phyloP scores from a whole-genome alignment of 2,113 vertebrate species.

The Sturnira hondurensis region DNA sequence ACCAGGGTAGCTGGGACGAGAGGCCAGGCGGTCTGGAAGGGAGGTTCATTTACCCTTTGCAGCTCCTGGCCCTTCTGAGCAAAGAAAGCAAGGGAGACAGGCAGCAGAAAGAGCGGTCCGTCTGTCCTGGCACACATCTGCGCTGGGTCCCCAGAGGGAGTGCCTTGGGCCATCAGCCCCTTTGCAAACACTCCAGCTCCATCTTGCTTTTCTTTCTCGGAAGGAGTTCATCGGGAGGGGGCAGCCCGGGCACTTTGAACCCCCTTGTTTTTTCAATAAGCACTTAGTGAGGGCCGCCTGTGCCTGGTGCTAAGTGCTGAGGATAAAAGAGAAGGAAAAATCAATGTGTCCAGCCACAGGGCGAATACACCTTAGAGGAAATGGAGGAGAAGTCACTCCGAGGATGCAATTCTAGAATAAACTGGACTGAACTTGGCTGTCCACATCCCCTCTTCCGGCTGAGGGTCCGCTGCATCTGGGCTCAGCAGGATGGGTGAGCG shows the following conservation, averaged over 20 bases:
- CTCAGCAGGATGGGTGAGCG: accelerated
- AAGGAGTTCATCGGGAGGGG: accelerated
- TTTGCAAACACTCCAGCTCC: accelerated
- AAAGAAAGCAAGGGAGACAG: background rate
- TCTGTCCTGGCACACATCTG: accelerated
- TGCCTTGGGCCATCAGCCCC: accelerated
- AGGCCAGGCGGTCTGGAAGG: background rate
- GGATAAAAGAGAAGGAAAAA: background rate
- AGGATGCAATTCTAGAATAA: background rate
- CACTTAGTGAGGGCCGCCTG: accelerated
- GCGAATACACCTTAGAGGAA: accelerated
- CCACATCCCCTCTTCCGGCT: background rate
- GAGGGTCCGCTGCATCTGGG: background rate
- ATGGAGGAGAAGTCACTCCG: background rate
- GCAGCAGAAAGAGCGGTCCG: accelerated
- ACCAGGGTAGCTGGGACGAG: background rate
- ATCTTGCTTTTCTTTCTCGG: background rate
- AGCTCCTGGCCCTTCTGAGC: background rate
- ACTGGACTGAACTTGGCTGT: accelerated
- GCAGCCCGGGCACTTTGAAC: accelerated
- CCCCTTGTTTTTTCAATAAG: background rate
- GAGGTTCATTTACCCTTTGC: background rate
- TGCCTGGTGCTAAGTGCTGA: background rate
- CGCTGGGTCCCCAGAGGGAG: accelerated
- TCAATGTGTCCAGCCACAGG: background rate